phyloP scores from a whole-genome alignment of 1,140 invertebrate species.

The Microplitis mediator region DNA sequence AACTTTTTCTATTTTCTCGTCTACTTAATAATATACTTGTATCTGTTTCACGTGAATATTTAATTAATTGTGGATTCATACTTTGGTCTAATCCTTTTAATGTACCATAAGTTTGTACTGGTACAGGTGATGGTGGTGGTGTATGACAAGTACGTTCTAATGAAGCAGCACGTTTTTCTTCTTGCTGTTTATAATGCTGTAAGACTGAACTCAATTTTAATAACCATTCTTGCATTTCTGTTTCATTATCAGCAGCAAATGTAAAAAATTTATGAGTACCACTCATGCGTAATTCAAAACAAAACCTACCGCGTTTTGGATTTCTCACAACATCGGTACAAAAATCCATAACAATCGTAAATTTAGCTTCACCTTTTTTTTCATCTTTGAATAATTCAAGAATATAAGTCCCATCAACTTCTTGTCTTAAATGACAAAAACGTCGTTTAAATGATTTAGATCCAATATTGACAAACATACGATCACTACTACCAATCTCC shows the following conservation, averaged over 20 bases:
- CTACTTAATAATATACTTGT: conserved; percentile 79
- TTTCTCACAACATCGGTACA: conserved; percentile 88
- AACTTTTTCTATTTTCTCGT: conserved; percentile 74
- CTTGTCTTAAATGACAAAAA: conserved; percentile 86
- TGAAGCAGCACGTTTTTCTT: conserved; percentile 71
- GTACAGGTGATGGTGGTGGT: conserved; percentile 65
- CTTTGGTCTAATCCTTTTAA: conserved; percentile 86
- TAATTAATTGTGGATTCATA: conserved; percentile 87
- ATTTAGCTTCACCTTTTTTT: conserved; percentile 85
- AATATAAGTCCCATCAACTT: conserved; percentile 88
- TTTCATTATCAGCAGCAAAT: conserved; percentile 84
- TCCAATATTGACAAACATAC: conserved; percentile 84
- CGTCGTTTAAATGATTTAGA: conserved; percentile 90
- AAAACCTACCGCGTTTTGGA: conserved; percentile 81
- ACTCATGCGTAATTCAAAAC: conserved; percentile 87
- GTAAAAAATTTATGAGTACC: conserved; percentile 82
- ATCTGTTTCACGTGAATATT: conserved; percentile 89
- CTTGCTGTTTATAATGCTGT: conserved; percentile 75
- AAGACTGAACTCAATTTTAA: conserved; percentile 75
- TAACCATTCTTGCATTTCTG: conserved; percentile 85
- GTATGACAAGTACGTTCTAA: conserved; percentile 67
- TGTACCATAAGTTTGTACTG: conserved; percentile 69
- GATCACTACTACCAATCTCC: conserved; percentile 77
- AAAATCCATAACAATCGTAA: conserved; percentile 92
- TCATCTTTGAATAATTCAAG: conserved; percentile 93